These are phyloP conservation scores for Leucania comma DNA, from an alignment of 2,888 invertebrate species.

Conservation along the genomic window DNA sequence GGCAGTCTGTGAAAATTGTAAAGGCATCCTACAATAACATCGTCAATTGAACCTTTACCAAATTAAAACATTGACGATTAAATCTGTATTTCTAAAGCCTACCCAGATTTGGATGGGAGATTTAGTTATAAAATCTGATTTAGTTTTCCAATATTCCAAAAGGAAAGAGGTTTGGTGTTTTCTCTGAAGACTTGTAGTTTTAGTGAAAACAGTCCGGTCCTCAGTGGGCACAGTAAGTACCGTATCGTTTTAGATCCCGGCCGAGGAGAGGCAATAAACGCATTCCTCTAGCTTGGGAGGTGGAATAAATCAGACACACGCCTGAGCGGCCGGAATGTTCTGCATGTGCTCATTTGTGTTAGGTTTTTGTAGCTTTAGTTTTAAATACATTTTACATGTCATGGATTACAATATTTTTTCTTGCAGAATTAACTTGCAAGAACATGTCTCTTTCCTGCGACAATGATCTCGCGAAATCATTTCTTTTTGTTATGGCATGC, in stretches of 20 bases:
- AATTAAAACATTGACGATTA: too few species aligned
- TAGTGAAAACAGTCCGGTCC: conserved; percentile 2
- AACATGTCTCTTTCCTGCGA: too few species aligned
- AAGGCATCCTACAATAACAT: too few species aligned
- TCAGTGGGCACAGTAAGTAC: background rate
- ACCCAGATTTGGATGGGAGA: background rate
- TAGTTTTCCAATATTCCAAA: too few species aligned
- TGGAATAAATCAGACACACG: conserved; percentile 50
- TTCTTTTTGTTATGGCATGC: too few species aligned
- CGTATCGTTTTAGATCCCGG: conserved; percentile 1
- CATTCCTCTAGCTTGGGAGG: conserved; percentile 51
- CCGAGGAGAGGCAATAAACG: conserved; percentile 48
- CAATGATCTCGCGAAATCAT: too few species aligned
- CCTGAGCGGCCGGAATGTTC: conserved; percentile 11
- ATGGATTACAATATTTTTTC: background rate
- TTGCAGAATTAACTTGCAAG: too few species aligned
- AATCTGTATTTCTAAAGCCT: background rate
- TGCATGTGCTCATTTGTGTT: conserved; percentile 14
- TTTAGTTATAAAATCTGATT: background rate
- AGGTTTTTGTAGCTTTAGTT: background rate
- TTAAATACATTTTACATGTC: background rate
- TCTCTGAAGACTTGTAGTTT: background rate
- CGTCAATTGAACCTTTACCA: background rate
- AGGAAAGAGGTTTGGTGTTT: conserved; percentile 6
- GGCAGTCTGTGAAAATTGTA: too few species aligned